Evolutionary conservation across 1,140 invertebrate species (phyloP), one percentile per base, ranked within the genome.

Genomic region (Parapsyche elsis): DNA sequence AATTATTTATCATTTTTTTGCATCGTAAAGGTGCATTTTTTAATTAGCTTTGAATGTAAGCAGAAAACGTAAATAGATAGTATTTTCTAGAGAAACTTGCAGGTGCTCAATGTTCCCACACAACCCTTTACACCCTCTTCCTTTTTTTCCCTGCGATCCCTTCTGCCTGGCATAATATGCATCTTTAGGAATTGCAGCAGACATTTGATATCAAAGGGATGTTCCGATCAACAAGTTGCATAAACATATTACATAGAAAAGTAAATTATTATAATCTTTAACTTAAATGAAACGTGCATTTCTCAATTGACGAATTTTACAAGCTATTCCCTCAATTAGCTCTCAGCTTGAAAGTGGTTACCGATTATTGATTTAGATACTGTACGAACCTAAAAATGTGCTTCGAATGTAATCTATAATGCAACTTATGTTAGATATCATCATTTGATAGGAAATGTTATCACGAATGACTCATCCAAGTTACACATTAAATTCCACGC

Each of bases 151-250:
- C 74, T 46, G 19, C 26, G 70, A 71, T 71, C 61, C 75, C 45
- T 71, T 77, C 79, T 77, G 71, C 81, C 70, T 24, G 38, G 79
- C 21, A 78, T 83, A 83, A 83, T 83, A 81, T 83, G 76, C 81
- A 83, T 83, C 81, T 81, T 80, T 67, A 76, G 49, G 80, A 83
- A 83, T 83, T 80, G 81, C 81, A 83, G 59, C 81, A 83, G 81
- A 81, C 81, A 83, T 83, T 83, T 83, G 81, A 83, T 83, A 83
- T 83, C 81, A 78, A 71, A 71, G 74, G 73, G 81, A 71, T 64
- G 78, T 79, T 83, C 81, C 53, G 59, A 78, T 23, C 75, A 16
- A 14, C 30, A 78, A 67, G 38, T 76, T 53, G 49, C 10, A 53
- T 2, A 21, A 12, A 53, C 21, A n/a, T 53, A 49, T 53, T 9